Conservation (phyloP, 2,888 invertebrate genomes). For the Herminia tarsipennalis region DNA sequence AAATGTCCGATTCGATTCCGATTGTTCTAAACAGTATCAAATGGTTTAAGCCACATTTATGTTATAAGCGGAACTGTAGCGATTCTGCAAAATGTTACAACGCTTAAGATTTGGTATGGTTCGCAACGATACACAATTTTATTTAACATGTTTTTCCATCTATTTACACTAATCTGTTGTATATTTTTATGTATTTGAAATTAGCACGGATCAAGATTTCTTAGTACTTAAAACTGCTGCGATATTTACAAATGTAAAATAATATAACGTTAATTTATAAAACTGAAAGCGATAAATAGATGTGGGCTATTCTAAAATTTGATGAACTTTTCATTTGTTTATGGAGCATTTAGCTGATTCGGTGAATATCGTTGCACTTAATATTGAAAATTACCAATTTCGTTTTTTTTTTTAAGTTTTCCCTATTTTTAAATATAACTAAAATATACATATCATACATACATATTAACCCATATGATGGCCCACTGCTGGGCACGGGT, state of each 20-base stretch:
- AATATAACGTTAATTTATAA: background rate
- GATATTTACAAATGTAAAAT: background rate
- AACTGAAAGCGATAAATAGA: no score
- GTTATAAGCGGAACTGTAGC: conserved; percentile 8
- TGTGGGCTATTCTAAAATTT: no score
- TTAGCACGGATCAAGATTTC: conserved; percentile 3
- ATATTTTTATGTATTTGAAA: conserved; percentile 6
- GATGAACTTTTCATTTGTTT: no score
- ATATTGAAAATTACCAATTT: no score
- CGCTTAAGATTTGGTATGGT: conserved; percentile 5
- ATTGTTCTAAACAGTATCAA: conserved; percentile 7
- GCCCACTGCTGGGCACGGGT: no score
- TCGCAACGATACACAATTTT: conserved; percentile 9
- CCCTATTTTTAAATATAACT: no score
- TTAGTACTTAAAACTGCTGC: background rate
- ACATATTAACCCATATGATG: no score
- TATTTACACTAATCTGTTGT: conserved; percentile 11
- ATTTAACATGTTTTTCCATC: conserved; percentile 4
- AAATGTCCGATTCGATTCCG: conserved; percentile 13
- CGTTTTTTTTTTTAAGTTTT: no score
- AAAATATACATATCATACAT: no score
- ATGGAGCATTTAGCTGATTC: no score
- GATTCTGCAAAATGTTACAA: conserved; percentile 12
- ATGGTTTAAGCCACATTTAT: background rate
- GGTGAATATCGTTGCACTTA: no score